Base-by-base conservation (phyloP, 2,797 vertebrate genomes). In the Odontamblyopus lacepedii region DNA sequence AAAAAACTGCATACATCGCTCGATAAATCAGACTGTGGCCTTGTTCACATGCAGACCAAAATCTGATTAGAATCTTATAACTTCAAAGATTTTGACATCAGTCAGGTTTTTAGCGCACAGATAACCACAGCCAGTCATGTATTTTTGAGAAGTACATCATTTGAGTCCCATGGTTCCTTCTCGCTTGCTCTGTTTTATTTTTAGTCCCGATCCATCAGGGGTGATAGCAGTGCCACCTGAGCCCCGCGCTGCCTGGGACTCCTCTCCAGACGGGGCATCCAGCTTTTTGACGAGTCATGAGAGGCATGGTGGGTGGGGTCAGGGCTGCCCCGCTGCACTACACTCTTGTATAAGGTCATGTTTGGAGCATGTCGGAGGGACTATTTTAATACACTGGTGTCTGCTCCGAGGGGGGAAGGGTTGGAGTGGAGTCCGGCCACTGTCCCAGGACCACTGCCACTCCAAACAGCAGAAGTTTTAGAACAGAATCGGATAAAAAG, bases 241-340 rank as follows among this genome's bases (percentile, higher is more conserved):
- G 95, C 95, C 94, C 94, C 92, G 94, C 93, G 26, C 89, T 87
- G 87, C 93, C 84, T 89, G 2, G 59, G 93, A 92, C 93, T 92
- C 85, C 86, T 93, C 32, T 38, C 32, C 35, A 48, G 63, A 66
- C 26, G 63, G 38, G 8, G 63, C 26, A 15, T 66, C 63, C 63
- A 48, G 93, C 93, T 96, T 97, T 63, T 95, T 97, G 97, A 96
- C 93, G 96, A 98, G 97, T 99, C 97, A 98, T 98, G 95, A 96
- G 95, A 79, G 44, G 81, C 32, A 0, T 5, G 73, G 68, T 53
- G 80, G 77, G 61, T 30, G 70, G 77, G 77, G 81, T 88, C 71
- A 94, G 94, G 94, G 92, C 87, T 93, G 91, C 93, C 91, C 90
- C 61, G 88, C 92, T 91, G 93, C 93, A 89, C 94, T 94, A 92